Evolutionary conservation across 2,888 invertebrate genomes (phyloP), one percentile per base, ranked within the genome.

Genomic region (Silvanus unidentatus): DNA sequence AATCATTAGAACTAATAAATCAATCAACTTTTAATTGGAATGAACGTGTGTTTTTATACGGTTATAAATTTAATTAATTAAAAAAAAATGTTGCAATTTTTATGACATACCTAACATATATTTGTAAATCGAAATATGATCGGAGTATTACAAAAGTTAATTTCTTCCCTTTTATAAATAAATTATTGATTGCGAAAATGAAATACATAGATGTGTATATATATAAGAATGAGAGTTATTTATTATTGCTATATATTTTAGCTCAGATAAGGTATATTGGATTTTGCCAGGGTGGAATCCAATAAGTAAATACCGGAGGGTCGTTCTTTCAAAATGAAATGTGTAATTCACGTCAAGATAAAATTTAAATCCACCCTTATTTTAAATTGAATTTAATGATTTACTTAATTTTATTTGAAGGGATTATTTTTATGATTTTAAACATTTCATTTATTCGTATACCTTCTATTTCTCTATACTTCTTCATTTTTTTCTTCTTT

Each of bases 301-400:
- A 60, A 60, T 60, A 60, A 60, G 59, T 58, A 60, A 59, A 60
- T 60, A 60, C 60, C 60, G 50, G 54, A 54, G 59, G 57, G 57
- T 58, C 54, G 56, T 59, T 58, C 59, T 56, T 56, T 55, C 54
- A 52, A 60, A 60, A 58, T 60, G 58, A 58, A 60, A 60, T 60
- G 60, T 58, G 58, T 57, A 60, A 60, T 58, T 60, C 55, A 50
- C 56, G 49, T 53, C 43, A 48, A 53, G 51, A 43, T 40, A 45
- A 52, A 59, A 59, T 58, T 58, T 54, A 55, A 58, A 58, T 59
- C 55, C 52, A 45, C 48, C 45, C 49, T 47, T 39, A 43, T 45
- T 44, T 53, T 53, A 50, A 50, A 53, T 50, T 53, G 48, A 46
- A 50, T 47, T 44, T 49, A 50, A 53, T 47, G 53, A 53, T 50